Base-by-base conservation (phyloP, 2,797 vertebrate species). In the Pangasius krempfi region DNA sequence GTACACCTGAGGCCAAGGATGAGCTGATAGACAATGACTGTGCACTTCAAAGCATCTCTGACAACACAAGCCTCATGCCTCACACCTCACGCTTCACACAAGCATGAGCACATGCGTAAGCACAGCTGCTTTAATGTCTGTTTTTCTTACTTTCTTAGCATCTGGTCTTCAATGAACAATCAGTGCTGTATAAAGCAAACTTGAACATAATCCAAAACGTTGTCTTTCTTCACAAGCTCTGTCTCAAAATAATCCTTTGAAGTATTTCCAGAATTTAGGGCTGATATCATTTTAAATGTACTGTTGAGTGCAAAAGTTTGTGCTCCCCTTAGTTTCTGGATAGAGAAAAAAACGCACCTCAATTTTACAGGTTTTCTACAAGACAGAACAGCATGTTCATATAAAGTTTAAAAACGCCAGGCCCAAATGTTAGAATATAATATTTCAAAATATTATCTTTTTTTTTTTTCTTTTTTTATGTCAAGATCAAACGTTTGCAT, bases 1-100 rank as follows among this genome's bases (percentile, higher is more conserved):
- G 89, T 92, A 91, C 94, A 95, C 94, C 94, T 95, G 94, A 91
- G 94, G 93, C 94, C 91, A 92, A 58, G 82, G 86, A 66, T n/a
- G 79, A 8, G 68, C 88, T 90, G 81, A 80, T 88, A 92, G 87
- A 93, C 88, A 91, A 94, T 90, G 88, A 90, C 79, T 90, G 2
- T 14, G 78, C 85, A 89, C 89, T 91, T 89, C 90, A 91, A 86
- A 52, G 47, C 56, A 68, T 85, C 84, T 89, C 92, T 80, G 88
- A 89, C 80, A 62, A 87, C 89, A 87, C 84, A 89, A 37, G 10
- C 18, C 52, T 75, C 90, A 89, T 50, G 27, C 18, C 33, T 88
- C 52, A 86, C 70, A 16, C 16, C 66, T 70, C 30, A 18, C 68
- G 2, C 30, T n/a, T 66, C 33, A 40, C 25, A 85, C 64, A 83